Base-by-base conservation (phyloP, 2,797 vertebrate species). In the Oophaga sylvatica region DNA sequence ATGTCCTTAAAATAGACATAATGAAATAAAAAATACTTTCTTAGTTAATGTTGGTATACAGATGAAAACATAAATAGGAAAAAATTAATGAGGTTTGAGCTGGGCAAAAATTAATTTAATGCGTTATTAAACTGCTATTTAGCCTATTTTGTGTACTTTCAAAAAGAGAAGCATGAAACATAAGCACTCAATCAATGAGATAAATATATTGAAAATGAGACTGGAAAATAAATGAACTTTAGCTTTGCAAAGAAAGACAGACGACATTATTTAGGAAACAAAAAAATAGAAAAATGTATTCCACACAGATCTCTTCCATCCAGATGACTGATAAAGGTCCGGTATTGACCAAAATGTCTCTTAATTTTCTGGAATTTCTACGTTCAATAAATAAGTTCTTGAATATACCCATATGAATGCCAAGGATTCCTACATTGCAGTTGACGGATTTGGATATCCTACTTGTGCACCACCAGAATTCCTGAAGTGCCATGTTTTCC, bases 41-140 rank as follows among this genome's bases (percentile, higher is more conserved):
- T 81, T 71, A 41, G 75, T 86, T 82, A 82, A 77, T 81, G 79
- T 35, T 45, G 56, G 48, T 67, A 70, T 84, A 48, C 65, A 9
- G 45, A 56, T 78, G 75, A 83, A 89, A 83, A 79, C 53, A 89
- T 67, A 86, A 89, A 87, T 89, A 89, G 35, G 22, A 78, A 45
- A 20, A 53, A 90, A 89, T 81, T 81, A 89, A 89, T 88, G 87
- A 87, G 85, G 88, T 88, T 90, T 90, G 83, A 84, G 84, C 81
- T 67, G 80, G 53, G 83, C 80, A 77, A 63, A 29, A 73, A 84
- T 83, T 81, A 59, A 89, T 88, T 86, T 85, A 82, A 89, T 70
- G 68, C 83, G 63, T 87, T 88, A 88, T 90, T 88, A 86, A 68
- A 84, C 41, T 68, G 80, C 75, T 83, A 89, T 87, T 83, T 80